Conservation (phyloP, 1,140 invertebrate genomes). For the Ladona fulva region DNA sequence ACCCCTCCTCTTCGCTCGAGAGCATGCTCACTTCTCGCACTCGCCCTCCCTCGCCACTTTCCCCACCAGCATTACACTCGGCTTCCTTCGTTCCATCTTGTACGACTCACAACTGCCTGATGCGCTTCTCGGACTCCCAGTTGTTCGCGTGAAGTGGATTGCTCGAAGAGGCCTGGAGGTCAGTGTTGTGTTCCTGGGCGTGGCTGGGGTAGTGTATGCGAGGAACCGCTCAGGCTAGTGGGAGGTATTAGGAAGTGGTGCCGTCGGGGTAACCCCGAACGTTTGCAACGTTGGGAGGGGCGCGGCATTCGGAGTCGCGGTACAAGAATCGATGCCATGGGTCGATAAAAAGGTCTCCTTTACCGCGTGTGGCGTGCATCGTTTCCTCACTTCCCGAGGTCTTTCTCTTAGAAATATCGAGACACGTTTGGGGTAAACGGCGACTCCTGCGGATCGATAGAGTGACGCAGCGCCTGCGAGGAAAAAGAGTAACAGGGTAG, state of each 20-base stretch:
- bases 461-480: neutral
- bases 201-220: neutral
- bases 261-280: neutral
- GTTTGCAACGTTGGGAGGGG: neutral
- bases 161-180: neutral
- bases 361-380: neutral
- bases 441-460: neutral
- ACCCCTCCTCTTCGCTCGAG: no score
- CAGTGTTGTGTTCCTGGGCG: neutral
- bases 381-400: neutral
- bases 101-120: neutral
- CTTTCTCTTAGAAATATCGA: neutral
- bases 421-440: neutral
- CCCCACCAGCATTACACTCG: neutral
- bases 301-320: neutral
- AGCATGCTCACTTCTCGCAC: neutral
- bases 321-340: slow-evolving; percentile 4
- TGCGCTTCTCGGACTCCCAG: neutral
- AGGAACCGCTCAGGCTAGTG: neutral
- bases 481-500: neutral
- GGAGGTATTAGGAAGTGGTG: neutral
- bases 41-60: neutral
- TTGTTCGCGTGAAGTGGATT: neutral
- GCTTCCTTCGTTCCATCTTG: neutral
- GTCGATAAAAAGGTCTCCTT: neutral